Evolutionary conservation across 2,888 invertebrate species (phyloP).

Genomic region (Argyresthia albistria): DNA sequence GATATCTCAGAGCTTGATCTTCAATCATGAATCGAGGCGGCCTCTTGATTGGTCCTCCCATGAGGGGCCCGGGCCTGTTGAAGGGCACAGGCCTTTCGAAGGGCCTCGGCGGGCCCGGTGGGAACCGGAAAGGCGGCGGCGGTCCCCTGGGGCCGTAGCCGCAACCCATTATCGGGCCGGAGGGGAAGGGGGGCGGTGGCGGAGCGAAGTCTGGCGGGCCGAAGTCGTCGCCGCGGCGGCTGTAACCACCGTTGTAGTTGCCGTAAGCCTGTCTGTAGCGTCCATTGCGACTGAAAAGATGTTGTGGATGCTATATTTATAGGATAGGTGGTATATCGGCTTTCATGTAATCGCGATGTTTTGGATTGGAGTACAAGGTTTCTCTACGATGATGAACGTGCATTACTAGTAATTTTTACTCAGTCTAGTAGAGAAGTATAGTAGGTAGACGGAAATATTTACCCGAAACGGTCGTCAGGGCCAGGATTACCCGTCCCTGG

Average conservation of each 20-base stretch:
- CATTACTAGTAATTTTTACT: too few relatives aligned
- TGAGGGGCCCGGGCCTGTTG: slow-evolving; percentile 16
- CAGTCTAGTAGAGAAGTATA: too few relatives aligned
- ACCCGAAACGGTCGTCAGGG: too few relatives aligned
- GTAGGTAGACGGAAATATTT: too few relatives aligned
- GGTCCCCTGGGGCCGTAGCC: slow-evolving; percentile 7
- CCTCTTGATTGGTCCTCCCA: slow-evolving; percentile 25
- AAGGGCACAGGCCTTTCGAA: background rate
- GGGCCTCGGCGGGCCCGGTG: too few relatives aligned
- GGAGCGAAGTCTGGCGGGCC: background rate
- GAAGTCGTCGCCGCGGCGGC: background rate
- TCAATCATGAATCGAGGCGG: slow-evolving; percentile 11
- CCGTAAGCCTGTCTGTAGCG: slow-evolving; percentile 42
- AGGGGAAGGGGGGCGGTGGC: background rate
- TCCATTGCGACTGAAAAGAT: slow-evolving; percentile 21
- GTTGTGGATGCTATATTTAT: too few relatives aligned
- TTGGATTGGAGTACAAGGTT: too few relatives aligned
- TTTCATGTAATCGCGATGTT: too few relatives aligned
- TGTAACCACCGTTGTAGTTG: slow-evolving; percentile 26
- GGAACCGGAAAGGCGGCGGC: background rate
- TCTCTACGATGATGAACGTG: too few relatives aligned
- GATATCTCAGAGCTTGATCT: slow-evolving; percentile 20
- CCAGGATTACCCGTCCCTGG: too few relatives aligned
- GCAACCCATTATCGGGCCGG: slow-evolving; percentile 8
- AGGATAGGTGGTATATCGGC: too few relatives aligned